Evolutionary conservation across 2,797 vertebrate species (phyloP), one percentile per base, ranked within the genome.

Genomic region (Sebastes dallii): DNA sequence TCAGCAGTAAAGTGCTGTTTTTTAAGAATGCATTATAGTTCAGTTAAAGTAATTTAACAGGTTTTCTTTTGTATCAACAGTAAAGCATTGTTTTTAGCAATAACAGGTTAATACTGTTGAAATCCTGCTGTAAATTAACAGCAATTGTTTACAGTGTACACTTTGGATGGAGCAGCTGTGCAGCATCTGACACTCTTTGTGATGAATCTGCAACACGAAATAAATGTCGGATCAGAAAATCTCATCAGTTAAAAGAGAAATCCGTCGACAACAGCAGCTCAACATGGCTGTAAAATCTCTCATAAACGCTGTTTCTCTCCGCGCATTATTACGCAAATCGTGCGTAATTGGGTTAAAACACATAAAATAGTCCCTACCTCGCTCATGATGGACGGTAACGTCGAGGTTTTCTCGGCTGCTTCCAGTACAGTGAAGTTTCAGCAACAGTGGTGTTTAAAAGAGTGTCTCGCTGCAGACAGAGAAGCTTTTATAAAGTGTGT

Each of bases 401-500:
- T 84, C 29, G 78, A 84, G 71, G 79, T 87, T 73, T 34, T 82
- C 66, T 86, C 84, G 76, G 55, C 87, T 75, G 89, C 82, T 91
- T 89, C 91, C 92, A 88, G 82, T 72, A 60, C 81, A 77, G 68
- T 61, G 86, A 87, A 93, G 89, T 93, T 92, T 89, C 85, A 72
- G 89, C 84, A 77, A 81, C 89, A 79, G 90, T 73, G 77, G 76
- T 88, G 70, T 90, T 84, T 88, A 72, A 82, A 67, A 90, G 92
- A 92, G 89, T 92, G 90, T 65, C 81, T 88, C 82, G 81, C 77
- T 84, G 84, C 86, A 81, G 85, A 88, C 71, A 42, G 83, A 82
- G 84, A 42, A 75, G 94, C 95, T 95, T 96, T 96, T 96, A 95
- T 96, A 96, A 95, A 94, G 95, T 92, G 94, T 87, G 94, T 87